Evolutionary conservation across 2,888 invertebrate species (phyloP), one percentile per base, ranked within the genome.

Genomic region (Anorthoa munda): DNA sequence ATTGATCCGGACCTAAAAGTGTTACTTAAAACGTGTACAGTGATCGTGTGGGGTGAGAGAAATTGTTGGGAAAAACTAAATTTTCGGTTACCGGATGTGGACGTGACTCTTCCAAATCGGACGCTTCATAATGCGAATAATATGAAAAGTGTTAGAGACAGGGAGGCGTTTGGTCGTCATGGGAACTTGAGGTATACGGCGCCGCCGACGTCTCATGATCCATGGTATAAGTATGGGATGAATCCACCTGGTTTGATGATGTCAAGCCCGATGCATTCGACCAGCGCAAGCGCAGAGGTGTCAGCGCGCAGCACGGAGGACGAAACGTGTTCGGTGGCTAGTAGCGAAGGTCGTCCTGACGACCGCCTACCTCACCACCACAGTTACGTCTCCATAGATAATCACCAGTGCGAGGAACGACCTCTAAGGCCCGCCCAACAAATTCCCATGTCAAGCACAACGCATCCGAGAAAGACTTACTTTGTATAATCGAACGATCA

Each of bases 31-130:
- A 97, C 98, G 93, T 97, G 98, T 97, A 97, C 97, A 87, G 97
- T 97, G 90, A 97, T 98, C 66, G 97, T 98, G 91, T 98, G 98
- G 97, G 98, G 98, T 82, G 98, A 98, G 91, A 97, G 97, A 85
- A 97, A 98, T 88, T 99, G 99, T 97, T 98, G 98, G 98, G 98
- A 98, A 90, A 98, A 98, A 94, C 96, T 99, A 90, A 97, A 98
- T 93, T 97, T 97, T 96, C 98, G 98, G 86, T 97, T 98, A 97
- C 98, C 98, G 84, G 98, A 98, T 93, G 97, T 98, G 87, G 96
- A 96, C 92, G 95, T 96, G 91, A 96, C 96, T 82, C 94, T 97
- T 77, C 97, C 97, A 86, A 96, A 96, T 94, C 96, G 96, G 94
- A 96, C 96, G 94, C 94, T 96, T 91, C 96, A 96, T 91, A 95